These are phyloP conservation scores for Brachionus paranguensis DNA, from an alignment of 1,140 invertebrate species.

Conservation along the genomic window DNA sequence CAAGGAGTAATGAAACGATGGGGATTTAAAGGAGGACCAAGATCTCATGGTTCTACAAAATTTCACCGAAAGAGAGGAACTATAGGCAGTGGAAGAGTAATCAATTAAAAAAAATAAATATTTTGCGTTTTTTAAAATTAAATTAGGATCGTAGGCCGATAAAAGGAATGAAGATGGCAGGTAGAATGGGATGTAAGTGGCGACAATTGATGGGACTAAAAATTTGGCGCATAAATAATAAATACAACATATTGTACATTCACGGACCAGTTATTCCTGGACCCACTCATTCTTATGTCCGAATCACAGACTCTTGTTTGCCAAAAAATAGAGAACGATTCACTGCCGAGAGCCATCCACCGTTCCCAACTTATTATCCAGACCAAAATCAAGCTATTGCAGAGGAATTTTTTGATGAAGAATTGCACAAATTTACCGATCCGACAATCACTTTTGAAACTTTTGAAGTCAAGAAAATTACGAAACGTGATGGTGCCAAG, in stretches of 20 bases:
- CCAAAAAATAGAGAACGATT: constrained; percentile 53
- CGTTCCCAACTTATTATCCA: constrained; percentile 73
- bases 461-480: constrained; percentile 33
- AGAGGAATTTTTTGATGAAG: constrained; percentile 67
- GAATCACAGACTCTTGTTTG: constrained; percentile 73
- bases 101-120: neutral
- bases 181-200: constrained; percentile 81
- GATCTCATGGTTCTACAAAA: constrained; percentile 84
- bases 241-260: constrained; percentile 85
- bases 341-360: constrained; percentile 58
- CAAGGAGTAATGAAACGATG: constrained; percentile 95
- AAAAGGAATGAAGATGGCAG: constrained; percentile 90
- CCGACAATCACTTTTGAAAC: constrained; percentile 60
- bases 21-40: constrained; percentile 87
- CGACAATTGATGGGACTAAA: constrained; percentile 67
- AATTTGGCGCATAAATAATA: constrained; percentile 82
- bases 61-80: constrained; percentile 83
- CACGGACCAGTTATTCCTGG: constrained; percentile 74
- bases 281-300: constrained; percentile 69
- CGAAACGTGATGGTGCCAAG: constrained; percentile 40
- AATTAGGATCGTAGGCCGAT: constrained; percentile 20
- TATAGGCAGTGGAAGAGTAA: constrained; percentile 64
- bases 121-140: neutral
- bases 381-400: constrained; percentile 59
- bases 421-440: constrained; percentile 66